Evolutionary conservation across 2,888 invertebrate species (phyloP).

Genomic region (Parascotia fuliginaria): DNA sequence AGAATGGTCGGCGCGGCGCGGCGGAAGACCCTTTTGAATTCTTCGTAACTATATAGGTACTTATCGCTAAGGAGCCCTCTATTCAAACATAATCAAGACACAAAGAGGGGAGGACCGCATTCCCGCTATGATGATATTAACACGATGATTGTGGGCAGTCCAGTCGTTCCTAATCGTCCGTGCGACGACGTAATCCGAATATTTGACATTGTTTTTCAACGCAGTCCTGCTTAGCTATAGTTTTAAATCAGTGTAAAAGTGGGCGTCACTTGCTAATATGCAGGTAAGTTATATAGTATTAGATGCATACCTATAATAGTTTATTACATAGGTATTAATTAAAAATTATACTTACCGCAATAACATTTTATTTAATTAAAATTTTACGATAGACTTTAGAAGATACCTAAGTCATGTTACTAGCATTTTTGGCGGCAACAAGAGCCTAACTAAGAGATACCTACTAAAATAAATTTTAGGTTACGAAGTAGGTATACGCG

Average conservation of each 20-base stretch:
- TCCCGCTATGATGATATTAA: slow-evolving; percentile 66
- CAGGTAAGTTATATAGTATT: slow-evolving; percentile 38
- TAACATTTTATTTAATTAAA: too few relatives aligned
- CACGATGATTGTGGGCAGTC: slow-evolving; percentile 70
- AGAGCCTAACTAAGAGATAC: too few relatives aligned
- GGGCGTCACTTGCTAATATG: slow-evolving; percentile 27
- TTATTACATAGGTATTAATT: too few relatives aligned
- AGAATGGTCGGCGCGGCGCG: background rate
- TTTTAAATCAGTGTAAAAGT: background rate
- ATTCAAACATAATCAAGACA: slow-evolving; percentile 69
- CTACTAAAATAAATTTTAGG: too few relatives aligned
- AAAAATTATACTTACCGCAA: background rate
- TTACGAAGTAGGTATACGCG: too few relatives aligned
- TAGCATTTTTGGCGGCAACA: too few relatives aligned
- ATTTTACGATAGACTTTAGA: too few relatives aligned
- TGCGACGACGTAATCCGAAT: slow-evolving; percentile 57
- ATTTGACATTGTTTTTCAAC: slow-evolving; percentile 17
- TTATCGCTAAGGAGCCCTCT: slow-evolving; percentile 62
- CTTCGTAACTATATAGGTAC: slow-evolving; percentile 57
- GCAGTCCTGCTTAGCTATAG: background rate
- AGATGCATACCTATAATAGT: too few relatives aligned
- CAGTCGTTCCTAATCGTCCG: slow-evolving; percentile 62
- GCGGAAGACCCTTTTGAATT: slow-evolving; percentile 35
- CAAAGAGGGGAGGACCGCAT: slow-evolving; percentile 71
- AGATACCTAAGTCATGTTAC: too few relatives aligned